These are phyloP conservation scores for Gobius niger DNA, from an alignment of 2,113 vertebrate species.

Conservation along the genomic window DNA sequence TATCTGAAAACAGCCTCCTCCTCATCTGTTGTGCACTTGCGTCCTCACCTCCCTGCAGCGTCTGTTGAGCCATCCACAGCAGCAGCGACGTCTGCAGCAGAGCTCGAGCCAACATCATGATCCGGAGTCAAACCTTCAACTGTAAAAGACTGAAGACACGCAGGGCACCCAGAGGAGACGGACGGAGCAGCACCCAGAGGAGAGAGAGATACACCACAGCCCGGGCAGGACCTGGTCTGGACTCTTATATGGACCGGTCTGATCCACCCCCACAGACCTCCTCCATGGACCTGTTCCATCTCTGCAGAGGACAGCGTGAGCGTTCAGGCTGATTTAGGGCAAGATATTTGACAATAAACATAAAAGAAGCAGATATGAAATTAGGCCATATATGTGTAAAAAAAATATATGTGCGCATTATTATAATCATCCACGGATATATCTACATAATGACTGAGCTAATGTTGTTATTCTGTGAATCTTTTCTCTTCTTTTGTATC, in stretches of 20 bases:
- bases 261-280: constrained; percentile 49
- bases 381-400: too few species aligned
- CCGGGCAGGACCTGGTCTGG: neutral
- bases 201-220: constrained; percentile 1
- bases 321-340: neutral
- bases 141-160: constrained; percentile 21
- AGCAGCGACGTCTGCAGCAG: constrained; percentile 75
- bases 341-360: too few species aligned
- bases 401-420: too few species aligned
- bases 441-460: too few species aligned
- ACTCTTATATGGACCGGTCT: constrained; percentile 63
- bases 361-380: too few species aligned
- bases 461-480: too few species aligned
- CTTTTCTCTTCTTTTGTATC: too few species aligned
- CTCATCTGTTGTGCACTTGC: too few species aligned
- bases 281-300: neutral
- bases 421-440: too few species aligned
- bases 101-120: constrained; percentile 67
- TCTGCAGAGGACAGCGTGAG: too few species aligned
- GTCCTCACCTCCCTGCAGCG: constrained; percentile 75
- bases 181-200: neutral
- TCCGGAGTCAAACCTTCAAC: neutral
- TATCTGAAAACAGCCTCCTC: too few species aligned
- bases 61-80: constrained; percentile 70
- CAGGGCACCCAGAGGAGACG: constrained; percentile 21